Base-by-base conservation (phyloP, 2,888 invertebrate genomes). In the Euzophera pinguis region DNA sequence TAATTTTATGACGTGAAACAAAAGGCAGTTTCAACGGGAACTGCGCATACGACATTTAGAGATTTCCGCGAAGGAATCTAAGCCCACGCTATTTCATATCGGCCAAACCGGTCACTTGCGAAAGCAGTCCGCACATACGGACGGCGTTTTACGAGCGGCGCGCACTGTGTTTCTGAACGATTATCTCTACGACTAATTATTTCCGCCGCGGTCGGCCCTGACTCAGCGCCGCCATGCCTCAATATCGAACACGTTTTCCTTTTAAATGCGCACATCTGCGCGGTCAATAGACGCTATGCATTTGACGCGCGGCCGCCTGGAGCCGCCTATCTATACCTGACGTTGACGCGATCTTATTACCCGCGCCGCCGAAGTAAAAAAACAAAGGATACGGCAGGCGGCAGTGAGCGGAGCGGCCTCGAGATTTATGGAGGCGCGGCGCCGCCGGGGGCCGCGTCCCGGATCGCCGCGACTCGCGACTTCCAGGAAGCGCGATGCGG, bases 301-400 rank as follows among this genome's bases (percentile, higher is more conserved):
- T 69, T 69, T 69, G 64, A 66, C 69, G 68, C 73, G 67, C 67
- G 64, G 59, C 64, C 61, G 54, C 45, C 51, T 52, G 54, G 53
- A 66, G 63, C 62, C 64, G 60, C 39, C 45, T 50, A 60, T 76
- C 77, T 80, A 75, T 88, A 87, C 88, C 87, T 88, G 88, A 83
- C 78, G 75, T 78, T 81, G 84, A 82, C 78, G 84, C 83, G 84
- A 77, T 84, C 85, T 86, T 86, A 84, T 84, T 87, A 83, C 84
- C 73, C 50, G 71, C 66, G 61, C 64, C 59, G 66, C 69, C 67
- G 69, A 63, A 72, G 10, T 22, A 78, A 78, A 76, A 84, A 85
- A 80, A 84, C 79, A 80, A 81, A 78, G 80, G 81, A 81, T 76
- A 77, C 77, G 77, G 67, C 75, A 22, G 22, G 32, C 32, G 74